phyloP scores from a whole-genome alignment of 2,888 invertebrate species.

The Lapara coniferarum region DNA sequence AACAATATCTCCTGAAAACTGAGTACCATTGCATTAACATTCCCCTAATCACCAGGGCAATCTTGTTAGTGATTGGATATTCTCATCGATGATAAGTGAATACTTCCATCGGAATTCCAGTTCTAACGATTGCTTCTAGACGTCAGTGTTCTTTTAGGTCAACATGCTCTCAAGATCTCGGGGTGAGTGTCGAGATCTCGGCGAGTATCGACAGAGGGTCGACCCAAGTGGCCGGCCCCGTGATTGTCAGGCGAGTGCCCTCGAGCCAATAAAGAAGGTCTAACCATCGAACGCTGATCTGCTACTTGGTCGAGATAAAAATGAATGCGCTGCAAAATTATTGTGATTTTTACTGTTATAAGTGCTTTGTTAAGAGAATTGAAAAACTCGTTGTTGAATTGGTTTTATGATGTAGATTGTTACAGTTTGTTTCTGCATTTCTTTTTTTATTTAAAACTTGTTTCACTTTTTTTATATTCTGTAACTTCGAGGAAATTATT shows the following conservation, averaged over 20 bases:
- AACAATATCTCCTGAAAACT: too few relatives aligned
- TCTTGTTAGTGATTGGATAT: neutral
- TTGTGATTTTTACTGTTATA: neutral
- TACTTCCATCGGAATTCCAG: neutral
- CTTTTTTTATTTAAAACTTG: too few relatives aligned
- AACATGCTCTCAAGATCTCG: constrained; percentile 54
- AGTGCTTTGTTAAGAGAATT: neutral
- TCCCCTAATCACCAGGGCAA: neutral
- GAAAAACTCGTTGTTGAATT: neutral
- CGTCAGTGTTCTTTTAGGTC: constrained; percentile 59
- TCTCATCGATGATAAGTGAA: neutral
- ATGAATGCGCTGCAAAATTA: neutral
- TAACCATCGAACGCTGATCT: constrained; percentile 6
- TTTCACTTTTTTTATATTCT: too few relatives aligned
- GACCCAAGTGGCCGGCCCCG: constrained; percentile 46
- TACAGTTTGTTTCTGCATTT: too few relatives aligned
- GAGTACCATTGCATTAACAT: neutral
- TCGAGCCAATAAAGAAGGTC: constrained; percentile 42
- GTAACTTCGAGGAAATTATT: too few relatives aligned
- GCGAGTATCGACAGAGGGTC: constrained; percentile 45
- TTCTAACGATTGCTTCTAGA: constrained; percentile 43
- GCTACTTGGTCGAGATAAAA: neutral
- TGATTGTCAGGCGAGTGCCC: constrained; percentile 42
- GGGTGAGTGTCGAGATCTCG: constrained; percentile 44
- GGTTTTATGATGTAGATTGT: neutral